These are phyloP conservation scores for Syngnathus typhle DNA, from an alignment of 2,113 vertebrate species.

Conservation along the genomic window DNA sequence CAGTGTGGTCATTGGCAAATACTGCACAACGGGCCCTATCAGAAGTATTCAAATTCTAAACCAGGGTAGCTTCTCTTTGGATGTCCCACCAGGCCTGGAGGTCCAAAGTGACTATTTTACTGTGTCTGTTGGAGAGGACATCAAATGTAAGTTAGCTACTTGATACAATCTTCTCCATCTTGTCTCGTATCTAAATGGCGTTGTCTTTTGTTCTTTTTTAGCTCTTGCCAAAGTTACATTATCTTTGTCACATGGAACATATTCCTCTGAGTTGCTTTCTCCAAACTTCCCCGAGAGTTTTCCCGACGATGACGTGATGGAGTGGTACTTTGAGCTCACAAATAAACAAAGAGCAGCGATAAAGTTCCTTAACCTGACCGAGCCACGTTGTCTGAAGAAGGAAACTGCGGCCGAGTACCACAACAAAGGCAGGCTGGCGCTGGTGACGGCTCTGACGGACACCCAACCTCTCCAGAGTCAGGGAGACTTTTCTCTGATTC, in stretches of 20 bases:
- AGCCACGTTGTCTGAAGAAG: conserved; percentile 77
- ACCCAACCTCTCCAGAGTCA: conserved; percentile 67
- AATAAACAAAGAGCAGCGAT: conserved; percentile 63
- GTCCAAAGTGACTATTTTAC: conserved; percentile 63
- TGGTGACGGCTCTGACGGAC: conserved; percentile 55
- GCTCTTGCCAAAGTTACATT: conserved; percentile 80
- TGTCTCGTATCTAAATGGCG: neutral
- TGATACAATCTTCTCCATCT: neutral
- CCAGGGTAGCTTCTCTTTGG: conserved; percentile 67
- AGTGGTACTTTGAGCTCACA: conserved; percentile 78
- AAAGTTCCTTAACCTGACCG: conserved; percentile 64
- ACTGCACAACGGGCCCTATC: conserved; percentile 76
- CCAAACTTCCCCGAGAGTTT: conserved; percentile 81
- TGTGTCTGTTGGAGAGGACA: conserved; percentile 71
- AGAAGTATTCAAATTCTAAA: conserved; percentile 72
- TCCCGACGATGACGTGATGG: conserved; percentile 78
- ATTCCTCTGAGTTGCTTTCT: conserved; percentile 74
- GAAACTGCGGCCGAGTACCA: conserved; percentile 73
- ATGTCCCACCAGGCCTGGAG: conserved; percentile 67
- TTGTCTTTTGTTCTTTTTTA: conserved; percentile 40
- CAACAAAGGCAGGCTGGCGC: conserved; percentile 21
- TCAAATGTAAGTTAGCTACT: conserved; percentile 75
- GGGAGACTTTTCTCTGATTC: conserved; percentile 75
- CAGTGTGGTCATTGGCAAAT: conserved; percentile 68
- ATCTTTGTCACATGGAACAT: conserved; percentile 59